Evolutionary conservation across 1,140 invertebrate genomes (phyloP).

Genomic region (Scaptomyza montana): DNA sequence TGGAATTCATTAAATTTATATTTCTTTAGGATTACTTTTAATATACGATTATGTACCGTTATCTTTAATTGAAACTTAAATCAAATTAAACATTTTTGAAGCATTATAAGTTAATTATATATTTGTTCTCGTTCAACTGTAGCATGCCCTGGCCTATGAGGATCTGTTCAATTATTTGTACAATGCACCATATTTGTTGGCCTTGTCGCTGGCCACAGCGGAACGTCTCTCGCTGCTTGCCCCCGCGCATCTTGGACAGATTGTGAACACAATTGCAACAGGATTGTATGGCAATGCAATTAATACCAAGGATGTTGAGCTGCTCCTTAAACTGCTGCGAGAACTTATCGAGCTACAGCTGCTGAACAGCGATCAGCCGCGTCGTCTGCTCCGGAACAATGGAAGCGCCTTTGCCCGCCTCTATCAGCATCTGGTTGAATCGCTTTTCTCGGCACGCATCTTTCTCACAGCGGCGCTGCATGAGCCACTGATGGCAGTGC

Average conservation of each 20-base stretch:
- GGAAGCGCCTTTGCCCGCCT: conserved; percentile 95
- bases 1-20: too few species aligned
- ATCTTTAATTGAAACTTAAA: too few species aligned
- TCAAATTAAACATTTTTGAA: too few species aligned
- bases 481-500: conserved; percentile 94
- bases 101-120: background rate
- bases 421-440: conserved; percentile 95
- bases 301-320: conserved; percentile 91
- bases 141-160: conserved; percentile 90
- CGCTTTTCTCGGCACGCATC: conserved; percentile 94
- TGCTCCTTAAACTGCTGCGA: conserved; percentile 90
- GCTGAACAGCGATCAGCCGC: conserved; percentile 91
- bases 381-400: conserved; percentile 91
- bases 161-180: conserved; percentile 92
- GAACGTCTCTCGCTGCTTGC: conserved; percentile 87
- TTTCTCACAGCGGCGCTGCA: conserved; percentile 97
- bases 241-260: conserved; percentile 87
- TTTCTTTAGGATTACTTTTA: too few species aligned
- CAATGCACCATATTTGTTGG: conserved; percentile 91
- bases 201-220: conserved; percentile 91
- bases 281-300: conserved; percentile 93
- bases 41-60: too few species aligned
- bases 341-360: conserved; percentile 94
- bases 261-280: conserved; percentile 90
- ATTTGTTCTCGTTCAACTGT: conserved; percentile 35